Conservation (phyloP, 2,888 invertebrate genomes). For the Hoplodrina ambigua region DNA sequence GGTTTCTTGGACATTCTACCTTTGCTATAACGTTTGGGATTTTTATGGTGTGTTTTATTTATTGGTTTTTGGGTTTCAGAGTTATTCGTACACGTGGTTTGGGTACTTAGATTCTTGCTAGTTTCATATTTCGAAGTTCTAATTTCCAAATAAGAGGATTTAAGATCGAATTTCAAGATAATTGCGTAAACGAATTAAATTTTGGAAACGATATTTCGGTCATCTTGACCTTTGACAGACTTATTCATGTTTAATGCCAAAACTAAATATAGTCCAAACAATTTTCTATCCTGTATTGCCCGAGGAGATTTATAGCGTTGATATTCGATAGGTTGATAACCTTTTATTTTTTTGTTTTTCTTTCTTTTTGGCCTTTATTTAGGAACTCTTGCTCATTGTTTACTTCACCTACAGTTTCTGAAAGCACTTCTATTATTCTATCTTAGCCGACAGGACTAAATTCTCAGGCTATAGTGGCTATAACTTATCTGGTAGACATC, state of each 20-base stretch:
- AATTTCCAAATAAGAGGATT: neutral
- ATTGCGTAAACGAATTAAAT: neutral
- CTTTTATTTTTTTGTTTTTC: neutral
- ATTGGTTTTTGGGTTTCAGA: constrained; percentile 26
- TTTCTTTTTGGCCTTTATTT: neutral
- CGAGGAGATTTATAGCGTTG: constrained; percentile 1
- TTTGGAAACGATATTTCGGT: neutral
- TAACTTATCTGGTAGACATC: constrained; percentile 15
- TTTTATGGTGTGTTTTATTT: constrained; percentile 38
- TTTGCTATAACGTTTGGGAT: constrained; percentile 54
- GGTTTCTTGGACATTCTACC: constrained; percentile 75
- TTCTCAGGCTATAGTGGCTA: neutral
- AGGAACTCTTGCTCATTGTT: neutral
- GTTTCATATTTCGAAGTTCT: neutral
- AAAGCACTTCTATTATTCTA: neutral
- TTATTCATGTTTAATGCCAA: constrained; percentile 3
- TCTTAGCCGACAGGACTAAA: neutral
- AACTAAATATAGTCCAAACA: constrained; percentile 11
- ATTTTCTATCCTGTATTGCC: constrained; percentile 18
- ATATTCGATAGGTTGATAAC: constrained; percentile 29
- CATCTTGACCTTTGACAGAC: constrained; percentile 6
- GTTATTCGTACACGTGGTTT: constrained; percentile 16
- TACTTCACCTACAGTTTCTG: neutral
- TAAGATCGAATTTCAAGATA: neutral
- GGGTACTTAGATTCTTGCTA: neutral